Evolutionary conservation across 2,797 vertebrate species (phyloP).

Genomic region (Gymnopithys bicolor): DNA sequence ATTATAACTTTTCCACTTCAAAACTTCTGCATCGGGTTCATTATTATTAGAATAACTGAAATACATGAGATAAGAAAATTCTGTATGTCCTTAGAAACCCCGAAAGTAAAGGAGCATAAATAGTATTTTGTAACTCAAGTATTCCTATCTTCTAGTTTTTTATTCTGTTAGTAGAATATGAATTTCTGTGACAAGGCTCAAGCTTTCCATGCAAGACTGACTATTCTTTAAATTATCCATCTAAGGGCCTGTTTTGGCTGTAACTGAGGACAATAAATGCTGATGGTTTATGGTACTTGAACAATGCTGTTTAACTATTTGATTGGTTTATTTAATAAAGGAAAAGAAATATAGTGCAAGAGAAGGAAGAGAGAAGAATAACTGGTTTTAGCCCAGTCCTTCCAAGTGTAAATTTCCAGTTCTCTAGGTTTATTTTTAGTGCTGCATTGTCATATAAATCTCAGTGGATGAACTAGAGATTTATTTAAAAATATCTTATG

Average conservation of each 20-base stretch:
- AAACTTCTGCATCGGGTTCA: background rate
- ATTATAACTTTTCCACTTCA: slow-evolving; percentile 11
- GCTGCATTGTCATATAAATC: background rate
- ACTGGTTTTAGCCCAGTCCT: background rate
- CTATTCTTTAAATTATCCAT: background rate
- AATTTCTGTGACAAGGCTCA: background rate
- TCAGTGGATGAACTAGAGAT: background rate
- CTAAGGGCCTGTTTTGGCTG: background rate
- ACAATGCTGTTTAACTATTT: background rate
- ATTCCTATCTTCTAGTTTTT: background rate
- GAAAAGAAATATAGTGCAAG: background rate
- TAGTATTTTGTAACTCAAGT: background rate
- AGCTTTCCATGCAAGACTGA: background rate
- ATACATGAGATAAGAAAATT: background rate
- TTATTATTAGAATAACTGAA: background rate
- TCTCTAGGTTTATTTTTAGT: background rate
- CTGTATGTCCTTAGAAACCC: background rate
- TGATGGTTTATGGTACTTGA: background rate
- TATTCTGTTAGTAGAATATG: background rate
- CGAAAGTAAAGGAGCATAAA: background rate
- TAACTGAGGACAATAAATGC: background rate
- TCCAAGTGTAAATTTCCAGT: background rate
- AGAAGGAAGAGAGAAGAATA: background rate
- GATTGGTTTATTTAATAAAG: background rate
- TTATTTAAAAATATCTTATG: background rate